Evolutionary conservation across 2,888 invertebrate species (phyloP).

Genomic region (Lepetodrilus schrolli): DNA sequence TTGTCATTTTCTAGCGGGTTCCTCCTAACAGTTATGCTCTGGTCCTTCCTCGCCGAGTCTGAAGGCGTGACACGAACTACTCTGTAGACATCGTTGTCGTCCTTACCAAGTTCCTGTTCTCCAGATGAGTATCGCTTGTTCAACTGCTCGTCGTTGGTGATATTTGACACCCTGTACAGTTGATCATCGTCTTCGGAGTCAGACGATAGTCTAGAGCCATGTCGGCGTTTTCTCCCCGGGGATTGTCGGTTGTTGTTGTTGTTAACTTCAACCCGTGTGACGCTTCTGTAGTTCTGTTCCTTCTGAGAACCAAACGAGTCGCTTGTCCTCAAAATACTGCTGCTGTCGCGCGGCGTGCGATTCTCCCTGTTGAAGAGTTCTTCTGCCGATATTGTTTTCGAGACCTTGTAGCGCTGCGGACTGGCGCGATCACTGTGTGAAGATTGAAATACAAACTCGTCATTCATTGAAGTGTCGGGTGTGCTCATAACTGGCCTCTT

Average conservation of each 20-base stretch:
- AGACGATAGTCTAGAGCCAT: not conserved
- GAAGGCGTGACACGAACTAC: slow-evolving; percentile 4
- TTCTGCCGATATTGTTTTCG: not conserved
- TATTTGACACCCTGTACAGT: slow-evolving; percentile 22
- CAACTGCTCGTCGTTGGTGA: not conserved
- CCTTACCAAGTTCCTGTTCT: not conserved
- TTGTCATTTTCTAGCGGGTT: not conserved
- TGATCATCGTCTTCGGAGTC: not conserved
- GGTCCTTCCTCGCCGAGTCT: not conserved
- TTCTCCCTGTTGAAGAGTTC: not conserved
- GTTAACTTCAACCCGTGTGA: not conserved
- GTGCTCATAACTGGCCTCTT: not conserved
- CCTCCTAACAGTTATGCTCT: no score
- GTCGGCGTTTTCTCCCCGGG: not conserved
- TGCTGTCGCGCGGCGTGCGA: no score
- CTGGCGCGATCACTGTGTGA: not conserved
- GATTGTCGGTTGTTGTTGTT: not conserved
- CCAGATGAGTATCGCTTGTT: not conserved
- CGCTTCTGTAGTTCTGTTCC: slow-evolving; percentile 14
- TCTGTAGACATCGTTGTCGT: not conserved
- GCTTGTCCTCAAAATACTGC: not conserved
- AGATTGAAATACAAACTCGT: not conserved
- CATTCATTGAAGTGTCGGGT: not conserved
- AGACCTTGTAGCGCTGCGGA: not conserved
- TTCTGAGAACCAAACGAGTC: not conserved